Evolutionary conservation across 2,888 invertebrate species (phyloP), one percentile per base, ranked within the genome.

Genomic region (Sclerodermus sp.): DNA sequence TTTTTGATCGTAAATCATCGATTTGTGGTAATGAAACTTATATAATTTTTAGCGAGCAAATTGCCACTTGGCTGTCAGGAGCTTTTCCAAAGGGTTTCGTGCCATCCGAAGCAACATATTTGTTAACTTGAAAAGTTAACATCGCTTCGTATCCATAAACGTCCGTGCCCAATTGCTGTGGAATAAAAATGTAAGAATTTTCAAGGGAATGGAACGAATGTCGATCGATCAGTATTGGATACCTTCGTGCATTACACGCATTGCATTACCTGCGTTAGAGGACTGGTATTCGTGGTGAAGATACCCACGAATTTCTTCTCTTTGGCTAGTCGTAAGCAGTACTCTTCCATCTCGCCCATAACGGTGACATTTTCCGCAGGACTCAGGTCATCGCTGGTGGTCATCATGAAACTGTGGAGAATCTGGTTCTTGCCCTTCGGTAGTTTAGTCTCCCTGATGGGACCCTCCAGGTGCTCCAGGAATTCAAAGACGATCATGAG

Each of bases 371-470:
- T 93, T 70, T 93, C 89, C 42, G 85, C 85, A 0, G 90, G 73
- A 49, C 80, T 82, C 37, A 93, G 77, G 0, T 82, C 76, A 10
- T 84, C 81, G 53, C 84, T 84, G 0, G 91, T 93, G 1, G 89
- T 90, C 91, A 93, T 91, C 92, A 93, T 93, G 74, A 90, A 92
- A 1, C 88, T 87, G 69, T 93, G 92, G 0, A 93, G 81, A 38
- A 93, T 84, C 63, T 85, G 81, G n/a, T 87, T 87, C 58, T 82
- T 79, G 14, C 86, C 88, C 60, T 82, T 79, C 0, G 88, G 87
- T 45, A 89, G 74, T 65, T 82, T 80, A 34, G 78, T 78, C 40
- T 86, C 85, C 58, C 86, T 83, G 1, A 91, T 85, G 0, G 90
- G 87, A 1, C 85, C 84, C 78, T 93, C 93, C 0, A 92, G 78